These are phyloP conservation scores for Aphidius colemani DNA, from an alignment of 2,888 invertebrate species.

Conservation along the genomic window DNA sequence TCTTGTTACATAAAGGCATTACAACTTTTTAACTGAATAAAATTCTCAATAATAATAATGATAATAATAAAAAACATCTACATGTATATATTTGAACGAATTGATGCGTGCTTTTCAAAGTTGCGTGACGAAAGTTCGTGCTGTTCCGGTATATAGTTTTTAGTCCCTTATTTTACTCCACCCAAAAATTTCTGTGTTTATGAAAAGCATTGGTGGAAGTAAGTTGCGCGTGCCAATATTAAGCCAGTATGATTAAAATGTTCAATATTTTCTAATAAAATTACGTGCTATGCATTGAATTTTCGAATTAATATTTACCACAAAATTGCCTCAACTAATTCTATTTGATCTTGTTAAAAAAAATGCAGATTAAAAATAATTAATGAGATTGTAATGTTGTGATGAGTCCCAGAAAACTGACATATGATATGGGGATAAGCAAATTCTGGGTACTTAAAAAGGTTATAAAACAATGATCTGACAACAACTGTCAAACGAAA, in stretches of 20 bases:
- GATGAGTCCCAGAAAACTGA: no score
- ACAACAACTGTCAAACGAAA: not conserved
- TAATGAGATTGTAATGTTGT: no score
- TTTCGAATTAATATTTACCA: no score
- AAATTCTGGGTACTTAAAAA: no score
- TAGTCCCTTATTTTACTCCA: not conserved
- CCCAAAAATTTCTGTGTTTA: not conserved
- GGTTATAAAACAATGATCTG: not conserved
- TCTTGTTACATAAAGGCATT: no score
- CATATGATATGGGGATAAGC: no score
- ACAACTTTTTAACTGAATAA: no score
- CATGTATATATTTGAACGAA: constrained; percentile 12
- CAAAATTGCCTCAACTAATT: no score
- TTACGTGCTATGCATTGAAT: no score
- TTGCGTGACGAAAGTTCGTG: constrained; percentile 51
- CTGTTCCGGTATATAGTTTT: constrained; percentile 35
- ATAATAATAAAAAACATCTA: not conserved
- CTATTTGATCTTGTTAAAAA: no score
- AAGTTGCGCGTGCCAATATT: constrained; percentile 35
- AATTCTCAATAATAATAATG: no score
- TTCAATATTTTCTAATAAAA: constrained; percentile 39
- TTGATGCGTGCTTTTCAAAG: constrained; percentile 28
- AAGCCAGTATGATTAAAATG: constrained; percentile 38
- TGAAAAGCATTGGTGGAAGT: not conserved
- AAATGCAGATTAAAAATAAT: no score